A percentile compares a stretch with the other conserved stretches of the same genome.
Conservation (phyloP, 2,888 invertebrate species). For the Drosophila gaucha region DNA sequence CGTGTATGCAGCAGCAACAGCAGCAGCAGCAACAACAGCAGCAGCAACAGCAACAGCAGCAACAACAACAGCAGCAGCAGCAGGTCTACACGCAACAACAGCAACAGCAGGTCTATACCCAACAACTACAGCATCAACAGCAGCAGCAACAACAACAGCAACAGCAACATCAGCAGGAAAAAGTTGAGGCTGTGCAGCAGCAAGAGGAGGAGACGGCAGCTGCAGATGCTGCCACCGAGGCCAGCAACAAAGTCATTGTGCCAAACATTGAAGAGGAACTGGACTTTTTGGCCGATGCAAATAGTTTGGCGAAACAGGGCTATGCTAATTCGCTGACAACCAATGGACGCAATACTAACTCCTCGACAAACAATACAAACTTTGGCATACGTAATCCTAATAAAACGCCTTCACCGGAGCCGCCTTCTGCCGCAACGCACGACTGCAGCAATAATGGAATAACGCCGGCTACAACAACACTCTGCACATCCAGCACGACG, state of each 20-base stretch:
- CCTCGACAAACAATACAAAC: slow-evolving; percentile 79
- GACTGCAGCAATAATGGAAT: slow-evolving; percentile 58
- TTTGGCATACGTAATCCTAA: slow-evolving; percentile 83
- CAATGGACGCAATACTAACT: slow-evolving; percentile 70
- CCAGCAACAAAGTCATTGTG: slow-evolving; percentile 93
- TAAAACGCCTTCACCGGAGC: slow-evolving; percentile 86
- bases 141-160: slow-evolving; percentile 73
- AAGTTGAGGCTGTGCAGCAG: slow-evolving; percentile 60
- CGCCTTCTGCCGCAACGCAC: slow-evolving; percentile 66
- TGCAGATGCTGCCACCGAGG: slow-evolving; percentile 86
- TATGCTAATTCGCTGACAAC: slow-evolving; percentile 71
- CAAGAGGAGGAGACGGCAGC: slow-evolving; percentile 69
- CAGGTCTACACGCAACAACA: slow-evolving; percentile 53
- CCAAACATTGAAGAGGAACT: slow-evolving; percentile 95
- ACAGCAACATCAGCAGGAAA: slow-evolving; percentile 64
- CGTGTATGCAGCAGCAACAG: slow-evolving; percentile 83
- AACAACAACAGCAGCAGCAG: slow-evolving; percentile 71
- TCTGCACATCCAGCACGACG: slow-evolving; percentile 24
- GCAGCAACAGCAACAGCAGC: slow-evolving; percentile 79
- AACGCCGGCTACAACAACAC: slow-evolving; percentile 34
- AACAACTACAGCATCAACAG: slow-evolving; percentile 68
- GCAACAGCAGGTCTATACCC: slow-evolving; percentile 70
- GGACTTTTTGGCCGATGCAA: slow-evolving; percentile 88
- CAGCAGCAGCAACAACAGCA: slow-evolving; percentile 70
- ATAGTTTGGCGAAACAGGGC: slow-evolving; percentile 79